A percentile compares a stretch with the other conserved stretches of the same genome.
These are phyloP conservation scores for Eurosta solidaginis DNA, from an alignment of 1,140 invertebrate species.

Conservation along the genomic window DNA sequence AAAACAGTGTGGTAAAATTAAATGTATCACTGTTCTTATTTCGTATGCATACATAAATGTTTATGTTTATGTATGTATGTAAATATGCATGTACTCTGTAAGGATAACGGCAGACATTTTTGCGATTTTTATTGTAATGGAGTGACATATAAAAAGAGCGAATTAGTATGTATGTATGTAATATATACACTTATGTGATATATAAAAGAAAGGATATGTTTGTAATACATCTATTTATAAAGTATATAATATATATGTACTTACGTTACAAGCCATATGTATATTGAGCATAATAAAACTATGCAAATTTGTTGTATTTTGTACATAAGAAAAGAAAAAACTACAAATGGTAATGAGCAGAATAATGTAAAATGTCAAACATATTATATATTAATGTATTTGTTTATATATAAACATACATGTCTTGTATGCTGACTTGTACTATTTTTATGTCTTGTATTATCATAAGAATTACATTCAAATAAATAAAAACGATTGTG, in stretches of 20 bases:
- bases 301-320: not conserved
- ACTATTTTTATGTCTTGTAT: slow-evolving; percentile 8
- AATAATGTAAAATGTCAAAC: not conserved
- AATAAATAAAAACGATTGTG: not conserved
- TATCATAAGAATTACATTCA: not conserved
- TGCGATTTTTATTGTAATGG: too few relatives aligned
- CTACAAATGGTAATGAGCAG: not conserved
- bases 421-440: not conserved
- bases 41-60: not conserved
- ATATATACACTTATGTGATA: too few relatives aligned
- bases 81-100: not conserved
- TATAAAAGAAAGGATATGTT: too few relatives aligned
- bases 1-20: not conserved
- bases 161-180: too few relatives aligned
- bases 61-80: not conserved
- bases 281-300: too few relatives aligned
- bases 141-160: too few relatives aligned
- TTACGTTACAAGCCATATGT: not conserved
- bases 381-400: too few relatives aligned
- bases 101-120: too few relatives aligned
- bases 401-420: too few relatives aligned
- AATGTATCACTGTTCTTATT: not conserved
- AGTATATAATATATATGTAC: too few relatives aligned
- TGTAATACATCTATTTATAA: too few relatives aligned
- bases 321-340: not conserved